Conservation (phyloP, 2,113 vertebrate species). For the Alligator sinensis region DNA sequence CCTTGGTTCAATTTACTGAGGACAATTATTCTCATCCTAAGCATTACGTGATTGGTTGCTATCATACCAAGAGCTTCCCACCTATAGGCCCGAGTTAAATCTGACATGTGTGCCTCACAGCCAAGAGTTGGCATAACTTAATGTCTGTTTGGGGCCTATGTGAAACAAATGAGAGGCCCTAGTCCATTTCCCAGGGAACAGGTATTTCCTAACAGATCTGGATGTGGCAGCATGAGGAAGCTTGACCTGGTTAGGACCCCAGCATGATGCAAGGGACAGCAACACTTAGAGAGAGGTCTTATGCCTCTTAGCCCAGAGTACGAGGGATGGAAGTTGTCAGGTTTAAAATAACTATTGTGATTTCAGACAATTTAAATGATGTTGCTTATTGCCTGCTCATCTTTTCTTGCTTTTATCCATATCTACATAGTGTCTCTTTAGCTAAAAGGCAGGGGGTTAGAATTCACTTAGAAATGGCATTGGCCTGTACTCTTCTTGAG, state of each 20-base stretch:
- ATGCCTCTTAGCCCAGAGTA: background rate
- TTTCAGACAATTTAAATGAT: background rate
- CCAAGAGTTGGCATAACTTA: background rate
- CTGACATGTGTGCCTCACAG: background rate
- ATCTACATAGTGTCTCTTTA: background rate
- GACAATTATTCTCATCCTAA: background rate
- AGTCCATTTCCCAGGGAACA: background rate
- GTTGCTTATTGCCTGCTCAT: background rate
- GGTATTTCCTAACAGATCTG: background rate
- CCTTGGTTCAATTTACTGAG: background rate
- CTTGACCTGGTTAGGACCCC: background rate
- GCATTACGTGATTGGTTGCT: background rate
- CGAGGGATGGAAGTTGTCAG: background rate
- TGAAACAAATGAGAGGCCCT: background rate
- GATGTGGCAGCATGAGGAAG: background rate
- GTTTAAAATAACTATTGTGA: background rate
- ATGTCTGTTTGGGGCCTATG: background rate
- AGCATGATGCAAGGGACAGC: background rate
- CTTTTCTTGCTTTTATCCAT: background rate
- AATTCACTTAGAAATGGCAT: background rate
- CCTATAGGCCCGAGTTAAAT: background rate
- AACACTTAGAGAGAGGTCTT: background rate
- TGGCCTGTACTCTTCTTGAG: background rate
- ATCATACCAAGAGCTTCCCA: background rate
- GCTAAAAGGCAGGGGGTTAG: background rate